phyloP scores from a whole-genome alignment of 2,888 invertebrate genomes.

The Callimorpha dominula region DNA sequence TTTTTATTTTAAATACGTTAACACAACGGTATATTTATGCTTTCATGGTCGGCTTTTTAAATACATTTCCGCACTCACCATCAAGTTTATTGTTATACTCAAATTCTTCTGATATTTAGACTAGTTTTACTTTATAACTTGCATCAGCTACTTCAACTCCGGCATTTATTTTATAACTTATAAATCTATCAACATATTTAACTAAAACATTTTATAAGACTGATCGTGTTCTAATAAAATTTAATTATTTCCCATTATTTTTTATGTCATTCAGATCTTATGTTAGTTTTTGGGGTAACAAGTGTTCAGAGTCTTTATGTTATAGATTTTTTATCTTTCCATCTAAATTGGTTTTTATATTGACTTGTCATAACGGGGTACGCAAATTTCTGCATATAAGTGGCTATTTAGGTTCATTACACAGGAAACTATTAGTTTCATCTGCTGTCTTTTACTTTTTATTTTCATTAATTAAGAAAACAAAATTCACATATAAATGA shows the following conservation, averaged over 20 bases:
- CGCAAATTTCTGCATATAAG: not conserved
- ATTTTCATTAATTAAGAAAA: slow-evolving; percentile 5
- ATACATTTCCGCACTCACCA: not conserved
- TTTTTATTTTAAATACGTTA: slow-evolving; percentile 4
- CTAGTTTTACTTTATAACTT: slow-evolving; percentile 43
- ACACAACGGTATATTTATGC: slow-evolving; percentile 4
- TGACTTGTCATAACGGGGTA: not conserved
- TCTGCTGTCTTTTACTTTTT: not conserved
- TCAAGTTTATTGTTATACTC: slow-evolving; percentile 29
- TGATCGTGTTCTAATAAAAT: slow-evolving; percentile 41
- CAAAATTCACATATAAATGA: not conserved
- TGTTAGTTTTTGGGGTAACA: slow-evolving; percentile 27
- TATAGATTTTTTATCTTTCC: slow-evolving; percentile 11
- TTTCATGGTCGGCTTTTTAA: slow-evolving; percentile 3
- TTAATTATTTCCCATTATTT: slow-evolving; percentile 46
- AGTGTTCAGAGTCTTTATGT: slow-evolving; percentile 5
- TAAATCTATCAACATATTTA: slow-evolving; percentile 43
- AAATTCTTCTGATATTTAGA: slow-evolving; percentile 33
- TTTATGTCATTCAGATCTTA: slow-evolving; percentile 39
- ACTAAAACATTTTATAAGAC: slow-evolving; percentile 36
- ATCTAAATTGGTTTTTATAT: slow-evolving; percentile 10
- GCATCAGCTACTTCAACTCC: slow-evolving; percentile 17
- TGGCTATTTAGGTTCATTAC: not conserved
- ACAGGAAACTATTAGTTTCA: not conserved
- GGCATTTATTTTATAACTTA: slow-evolving; percentile 14